Base-by-base conservation (phyloP, 2,888 invertebrate species). In the Rhabditophanes sp. region DNA sequence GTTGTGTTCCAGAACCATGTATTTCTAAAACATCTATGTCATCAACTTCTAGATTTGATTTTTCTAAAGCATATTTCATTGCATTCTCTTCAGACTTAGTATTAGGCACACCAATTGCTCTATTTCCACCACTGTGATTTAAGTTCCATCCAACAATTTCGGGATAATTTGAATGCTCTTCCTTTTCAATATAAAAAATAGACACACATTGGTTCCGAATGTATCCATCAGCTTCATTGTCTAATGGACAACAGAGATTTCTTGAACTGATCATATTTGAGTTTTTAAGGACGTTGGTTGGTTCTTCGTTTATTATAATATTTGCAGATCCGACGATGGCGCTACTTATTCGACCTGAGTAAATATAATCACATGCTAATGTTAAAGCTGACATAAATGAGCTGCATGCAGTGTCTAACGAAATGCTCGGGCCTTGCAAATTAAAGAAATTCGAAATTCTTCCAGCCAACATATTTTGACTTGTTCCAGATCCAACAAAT, bases 401-500 rank as follows among this genome's bases (percentile, higher is more conserved):
- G 0, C 90, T 88, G 68, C 93, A 96, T 6, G 90, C 93, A 1
- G 93, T 90, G 69, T 96, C 93, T 27, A 90, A 69, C 16, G 84
- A 79, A 67, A 79, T 83, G 65, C 85, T 85, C 4, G 93, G 93
- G 1, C 93, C 75, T 74, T 76, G 79, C 48, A 90, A 79, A 67
- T 88, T 85, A 67, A 88, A 88, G 35, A 83, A 79, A 71, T 78
- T 90, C 0, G 90, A 88, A 39, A 93, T 75, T 62, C 78, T 75
- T 59, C 88, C 88, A 7, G 82, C 78, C 55, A 84, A 72, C 80
- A 84, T 82, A 2, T 82, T 81, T 38, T 82, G 75, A 49, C 81
- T 80, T 66, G 82, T 82, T 16, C 85, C 90, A 1, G 82, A 82
- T 61, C 88, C 74, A 40, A 79, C 80, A 67, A 90, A 90, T 14